These are phyloP conservation scores for Tachycineta bicolor DNA, from an alignment of 2,113 vertebrate species.

Conservation along the genomic window DNA sequence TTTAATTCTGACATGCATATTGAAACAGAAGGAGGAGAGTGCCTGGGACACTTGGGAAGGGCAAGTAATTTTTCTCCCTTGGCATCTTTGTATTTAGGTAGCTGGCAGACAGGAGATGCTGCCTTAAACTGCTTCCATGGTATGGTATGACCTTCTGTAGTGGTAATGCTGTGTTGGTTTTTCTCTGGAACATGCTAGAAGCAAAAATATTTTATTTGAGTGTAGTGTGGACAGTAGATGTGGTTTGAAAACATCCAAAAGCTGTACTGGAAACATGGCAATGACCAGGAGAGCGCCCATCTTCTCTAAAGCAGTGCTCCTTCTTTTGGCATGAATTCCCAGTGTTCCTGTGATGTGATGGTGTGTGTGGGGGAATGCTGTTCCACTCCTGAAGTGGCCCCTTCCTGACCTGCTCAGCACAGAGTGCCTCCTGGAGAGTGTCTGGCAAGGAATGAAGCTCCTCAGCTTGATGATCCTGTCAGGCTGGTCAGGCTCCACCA, in stretches of 20 bases:
- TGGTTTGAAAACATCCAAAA: background rate
- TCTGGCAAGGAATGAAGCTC: background rate
- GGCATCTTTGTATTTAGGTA: background rate
- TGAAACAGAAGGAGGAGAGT: background rate
- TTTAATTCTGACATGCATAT: background rate
- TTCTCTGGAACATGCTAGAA: background rate
- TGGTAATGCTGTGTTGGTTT: background rate
- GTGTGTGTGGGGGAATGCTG: background rate
- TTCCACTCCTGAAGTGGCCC: background rate
- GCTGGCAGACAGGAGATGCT: background rate
- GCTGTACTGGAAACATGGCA: fast-evolving
- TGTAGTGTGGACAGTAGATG: background rate
- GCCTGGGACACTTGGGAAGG: background rate
- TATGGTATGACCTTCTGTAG: background rate
- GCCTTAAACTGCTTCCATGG: background rate
- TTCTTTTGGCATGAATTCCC: background rate
- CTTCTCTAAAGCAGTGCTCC: background rate
- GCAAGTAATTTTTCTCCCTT: background rate
- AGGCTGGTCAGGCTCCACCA: background rate
- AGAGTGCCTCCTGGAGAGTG: background rate
- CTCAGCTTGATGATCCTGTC: background rate
- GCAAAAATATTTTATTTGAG: background rate
- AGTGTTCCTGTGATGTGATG: background rate
- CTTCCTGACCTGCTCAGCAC: background rate
- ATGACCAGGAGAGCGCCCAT: background rate